These are phyloP conservation scores for Spodoptera littoralis DNA, from an alignment of 2,888 invertebrate species.

Conservation along the genomic window DNA sequence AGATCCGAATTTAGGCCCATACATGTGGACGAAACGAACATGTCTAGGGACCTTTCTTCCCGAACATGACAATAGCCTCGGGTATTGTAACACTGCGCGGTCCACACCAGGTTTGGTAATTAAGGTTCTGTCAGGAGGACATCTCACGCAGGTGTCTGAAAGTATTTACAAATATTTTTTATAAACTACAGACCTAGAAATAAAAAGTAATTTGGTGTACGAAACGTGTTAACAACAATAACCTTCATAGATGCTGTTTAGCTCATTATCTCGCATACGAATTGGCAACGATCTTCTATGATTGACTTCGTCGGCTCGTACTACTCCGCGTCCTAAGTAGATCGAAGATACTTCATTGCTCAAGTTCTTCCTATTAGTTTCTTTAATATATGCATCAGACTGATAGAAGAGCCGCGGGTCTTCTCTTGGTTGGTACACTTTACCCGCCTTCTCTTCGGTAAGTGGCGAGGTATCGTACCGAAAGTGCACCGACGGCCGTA, in stretches of 20 bases:
- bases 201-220: constrained; percentile 1
- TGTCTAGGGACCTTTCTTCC: constrained; percentile 68
- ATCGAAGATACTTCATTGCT: constrained; percentile 74
- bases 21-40: constrained; percentile 73
- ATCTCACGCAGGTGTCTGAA: constrained; percentile 73
- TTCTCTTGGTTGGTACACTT: constrained; percentile 79
- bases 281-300: constrained; percentile 55
- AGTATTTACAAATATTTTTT: constrained; percentile 12
- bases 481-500: constrained; percentile 68
- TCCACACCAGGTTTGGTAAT: constrained; percentile 76
- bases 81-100: constrained; percentile 73
- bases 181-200: constrained; percentile 12
- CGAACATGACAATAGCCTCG: constrained; percentile 73
- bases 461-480: constrained; percentile 63
- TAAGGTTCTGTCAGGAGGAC: constrained; percentile 81
- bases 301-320: constrained; percentile 64
- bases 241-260: constrained; percentile 63
- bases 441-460: constrained; percentile 66
- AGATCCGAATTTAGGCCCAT: constrained; percentile 81
- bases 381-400: constrained; percentile 81
- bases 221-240: constrained; percentile 25
- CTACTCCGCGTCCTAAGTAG: constrained; percentile 76
- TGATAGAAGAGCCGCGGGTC: constrained; percentile 83
- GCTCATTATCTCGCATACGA: constrained; percentile 57
- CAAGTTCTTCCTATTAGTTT: constrained; percentile 73